A percentile compares a stretch with the other conserved stretches of the same genome.
These are phyloP conservation scores for Anomalospiza imberbis DNA, from an alignment of 2,797 vertebrate genomes.

Conservation along the genomic window DNA sequence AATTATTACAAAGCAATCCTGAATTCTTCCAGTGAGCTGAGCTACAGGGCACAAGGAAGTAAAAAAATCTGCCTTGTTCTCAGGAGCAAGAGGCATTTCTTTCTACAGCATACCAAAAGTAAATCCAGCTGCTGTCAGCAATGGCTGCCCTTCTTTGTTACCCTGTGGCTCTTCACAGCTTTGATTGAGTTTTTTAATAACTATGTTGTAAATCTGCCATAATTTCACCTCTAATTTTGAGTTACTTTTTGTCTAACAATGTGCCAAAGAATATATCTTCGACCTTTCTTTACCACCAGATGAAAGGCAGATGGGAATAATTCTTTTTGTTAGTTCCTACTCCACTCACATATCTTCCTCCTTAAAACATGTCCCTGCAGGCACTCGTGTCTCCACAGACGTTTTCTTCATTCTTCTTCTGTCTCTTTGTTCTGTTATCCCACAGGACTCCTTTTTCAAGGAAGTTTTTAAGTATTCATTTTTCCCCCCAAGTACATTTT, in stretches of 20 bases:
- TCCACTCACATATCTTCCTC: not conserved
- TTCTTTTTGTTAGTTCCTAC: not conserved
- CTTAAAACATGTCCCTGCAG: not conserved
- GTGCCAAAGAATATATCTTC: not conserved
- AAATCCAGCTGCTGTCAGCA: not conserved
- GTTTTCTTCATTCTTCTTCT: not conserved
- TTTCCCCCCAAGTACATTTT: not conserved
- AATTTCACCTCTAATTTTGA: not conserved
- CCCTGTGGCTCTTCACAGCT: not conserved
- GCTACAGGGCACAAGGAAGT: not conserved
- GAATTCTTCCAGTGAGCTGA: not conserved
- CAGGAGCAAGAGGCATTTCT: not conserved
- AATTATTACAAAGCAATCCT: not conserved
- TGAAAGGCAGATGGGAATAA: constrained; percentile 1
- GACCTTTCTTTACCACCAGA: not conserved
- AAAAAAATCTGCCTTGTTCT: not conserved
- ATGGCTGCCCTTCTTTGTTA: not conserved
- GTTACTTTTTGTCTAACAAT: constrained; percentile 2
- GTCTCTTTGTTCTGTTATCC: not conserved
- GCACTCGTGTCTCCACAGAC: not conserved
- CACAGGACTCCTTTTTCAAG: not conserved
- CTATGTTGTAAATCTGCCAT: not conserved
- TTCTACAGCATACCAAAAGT: not conserved
- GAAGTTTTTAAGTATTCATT: not conserved
- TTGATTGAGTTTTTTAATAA: not conserved